These are phyloP conservation scores for Cyclopterus lumpus DNA, from an alignment of 2,797 vertebrate species.

Conservation along the genomic window DNA sequence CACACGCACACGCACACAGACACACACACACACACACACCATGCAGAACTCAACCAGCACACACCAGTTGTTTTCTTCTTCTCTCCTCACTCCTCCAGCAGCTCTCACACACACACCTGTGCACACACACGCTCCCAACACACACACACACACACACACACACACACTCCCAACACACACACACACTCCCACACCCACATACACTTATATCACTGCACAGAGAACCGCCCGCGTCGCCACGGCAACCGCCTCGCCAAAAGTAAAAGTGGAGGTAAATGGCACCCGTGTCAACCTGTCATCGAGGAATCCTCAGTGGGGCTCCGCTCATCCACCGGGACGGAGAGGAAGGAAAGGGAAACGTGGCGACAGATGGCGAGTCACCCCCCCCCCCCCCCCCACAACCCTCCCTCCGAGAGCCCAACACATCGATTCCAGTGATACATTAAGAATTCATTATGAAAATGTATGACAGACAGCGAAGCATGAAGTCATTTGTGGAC, in stretches of 20 bases:
- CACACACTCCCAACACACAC: constrained; percentile 10
- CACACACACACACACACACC: neutral
- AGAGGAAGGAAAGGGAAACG: constrained; percentile 5
- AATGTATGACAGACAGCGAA: constrained; percentile 52
- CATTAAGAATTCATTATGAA: constrained; percentile 53
- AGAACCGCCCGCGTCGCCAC: constrained; percentile 27
- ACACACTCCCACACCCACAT: constrained; percentile 3
- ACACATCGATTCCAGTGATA: constrained; percentile 30
- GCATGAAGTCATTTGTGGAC: constrained; percentile 50
- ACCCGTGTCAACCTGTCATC: constrained; percentile 34
- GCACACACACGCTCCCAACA: constrained; percentile 1
- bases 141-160: neutral
- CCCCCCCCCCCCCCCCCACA: neutral
- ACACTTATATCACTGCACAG: neutral
- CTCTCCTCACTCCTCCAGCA: constrained; percentile 20
- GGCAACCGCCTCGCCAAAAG: constrained; percentile 28
- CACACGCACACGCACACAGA: neutral
- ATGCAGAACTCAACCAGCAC: neutral
- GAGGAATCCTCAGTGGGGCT: constrained; percentile 43
- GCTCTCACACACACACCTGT: constrained; percentile 59
- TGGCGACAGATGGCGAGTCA: constrained; percentile 58
- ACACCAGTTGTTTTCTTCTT: neutral
- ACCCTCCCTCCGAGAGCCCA: constrained; percentile 4
- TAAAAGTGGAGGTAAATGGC: constrained; percentile 38
- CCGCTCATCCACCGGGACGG: constrained; percentile 19